Base-by-base conservation (phyloP, 1,140 invertebrate species). In the Ptiloglossa arizonensis region DNA sequence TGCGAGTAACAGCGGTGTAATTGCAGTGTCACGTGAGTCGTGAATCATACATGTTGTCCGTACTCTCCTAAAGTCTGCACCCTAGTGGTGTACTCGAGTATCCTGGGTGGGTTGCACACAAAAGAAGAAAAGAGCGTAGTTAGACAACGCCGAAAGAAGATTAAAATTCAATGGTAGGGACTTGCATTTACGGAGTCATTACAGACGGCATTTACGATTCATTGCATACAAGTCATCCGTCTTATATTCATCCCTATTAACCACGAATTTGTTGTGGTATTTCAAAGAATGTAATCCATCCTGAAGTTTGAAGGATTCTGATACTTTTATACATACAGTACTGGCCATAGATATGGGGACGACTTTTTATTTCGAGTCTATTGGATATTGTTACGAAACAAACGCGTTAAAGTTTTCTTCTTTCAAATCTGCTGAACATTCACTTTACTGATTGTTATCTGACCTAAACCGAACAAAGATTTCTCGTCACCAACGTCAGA, bases 31-130 rank as follows among this genome's bases (percentile, higher is more conserved):
- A 35, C 59, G n/a, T 38, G 56, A 60, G 32, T 71, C 56, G 56
- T 71, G 56, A 71, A 71, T 60, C 56, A 71, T 71, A 13, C 29
- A 38, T 71, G n/a, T 38, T 60, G 56, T 8, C 9, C n/a, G 50
- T 13, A 29, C 41, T 56, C 54, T 71, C 32, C 4, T n/a, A n/a
- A 5, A 9, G n/a, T 11, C 0, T 6, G 56, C 29, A 24, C 3
- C 41, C 41, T 4, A 0, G 11, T 2, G 8, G 13, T n/a, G 5
- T 22, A 41, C 4, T 17, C n/a, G 27, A 44, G 27, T 0, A 5
- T 1, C 19, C 29, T 0, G 32, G 11, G 9, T 22, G 56, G 67
- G 35, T 48, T 13, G 54, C 0, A 8, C 46, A 29, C 32, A 8
- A 59, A 15, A 24, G 15, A 24, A 52, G 48, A 2, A 13, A 50